Percentiles rank a stretch among this genome's conserved stretches.
Evolutionary conservation across 2,113 vertebrate genomes (phyloP).

Genomic region (Xenopus borealis): DNA sequence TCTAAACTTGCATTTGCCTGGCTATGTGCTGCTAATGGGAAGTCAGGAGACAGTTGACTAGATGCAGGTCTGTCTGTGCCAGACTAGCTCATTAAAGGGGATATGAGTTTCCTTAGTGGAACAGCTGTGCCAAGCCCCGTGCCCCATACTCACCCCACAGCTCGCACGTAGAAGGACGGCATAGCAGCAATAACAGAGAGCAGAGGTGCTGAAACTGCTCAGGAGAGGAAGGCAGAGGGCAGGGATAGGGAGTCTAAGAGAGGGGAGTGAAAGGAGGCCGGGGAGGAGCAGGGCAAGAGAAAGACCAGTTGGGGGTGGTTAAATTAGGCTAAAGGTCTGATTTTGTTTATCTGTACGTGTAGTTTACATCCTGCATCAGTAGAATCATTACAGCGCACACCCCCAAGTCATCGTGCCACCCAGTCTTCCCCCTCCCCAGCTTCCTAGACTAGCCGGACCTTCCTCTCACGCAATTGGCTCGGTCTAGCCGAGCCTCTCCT

Average conservation of each 20-base stretch:
- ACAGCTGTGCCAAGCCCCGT: too few relatives aligned
- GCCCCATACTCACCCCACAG: conserved; percentile 20
- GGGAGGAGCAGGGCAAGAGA: conserved; percentile 1
- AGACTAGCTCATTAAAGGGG: too few relatives aligned
- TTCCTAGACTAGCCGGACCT: conserved; percentile 26
- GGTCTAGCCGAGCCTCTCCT: conserved; percentile 3
- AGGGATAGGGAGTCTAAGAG: conserved; percentile 5
- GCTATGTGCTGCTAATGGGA: too few relatives aligned
- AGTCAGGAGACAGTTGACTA: too few relatives aligned
- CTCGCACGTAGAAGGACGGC: conserved; percentile 31
- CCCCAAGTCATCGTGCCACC: conserved; percentile 27
- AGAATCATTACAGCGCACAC: not conserved
- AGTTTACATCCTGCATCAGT: conserved; percentile 20
- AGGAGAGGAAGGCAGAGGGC: conserved; percentile 4
- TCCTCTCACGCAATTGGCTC: conserved; percentile 12
- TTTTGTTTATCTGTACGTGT: conserved; percentile 22
- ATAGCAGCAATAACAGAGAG: conserved; percentile 3
- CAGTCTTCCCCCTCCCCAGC: conserved; percentile 1
- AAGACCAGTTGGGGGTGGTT: conserved; percentile 13
- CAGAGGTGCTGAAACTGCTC: not conserved
- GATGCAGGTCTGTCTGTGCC: too few relatives aligned
- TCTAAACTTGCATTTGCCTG: too few relatives aligned
- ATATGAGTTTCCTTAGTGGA: too few relatives aligned
- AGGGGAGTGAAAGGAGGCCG: conserved; percentile 1
- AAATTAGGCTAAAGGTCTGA: conserved; percentile 31